These are phyloP conservation scores for Ectemnius cavifrons DNA, from an alignment of 2,888 invertebrate genomes.

Conservation along the genomic window DNA sequence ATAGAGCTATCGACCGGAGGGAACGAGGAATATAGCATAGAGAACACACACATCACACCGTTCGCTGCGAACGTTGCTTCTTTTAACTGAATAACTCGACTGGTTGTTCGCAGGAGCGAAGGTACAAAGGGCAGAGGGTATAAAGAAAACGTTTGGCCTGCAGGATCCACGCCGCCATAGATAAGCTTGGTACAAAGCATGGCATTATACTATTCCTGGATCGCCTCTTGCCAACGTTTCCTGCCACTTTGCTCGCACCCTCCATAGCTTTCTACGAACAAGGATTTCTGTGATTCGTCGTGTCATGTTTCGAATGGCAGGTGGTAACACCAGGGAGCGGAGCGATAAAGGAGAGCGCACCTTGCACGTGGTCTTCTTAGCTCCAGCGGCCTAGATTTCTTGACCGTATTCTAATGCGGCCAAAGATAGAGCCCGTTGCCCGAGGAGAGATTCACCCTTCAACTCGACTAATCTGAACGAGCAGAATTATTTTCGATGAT, in stretches of 20 bases:
- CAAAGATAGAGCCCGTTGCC: not conserved
- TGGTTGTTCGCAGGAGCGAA: not conserved
- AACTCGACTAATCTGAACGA: no score
- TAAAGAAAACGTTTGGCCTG: not conserved
- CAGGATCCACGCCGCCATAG: not conserved
- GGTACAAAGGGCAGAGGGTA: not conserved
- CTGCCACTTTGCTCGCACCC: not conserved
- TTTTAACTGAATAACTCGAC: not conserved
- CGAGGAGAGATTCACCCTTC: not conserved
- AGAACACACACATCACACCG: no score
- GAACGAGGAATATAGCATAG: not conserved
- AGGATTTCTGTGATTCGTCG: not conserved
- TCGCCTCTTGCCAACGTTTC: not conserved
- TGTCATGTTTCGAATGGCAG: not conserved
- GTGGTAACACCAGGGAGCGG: not conserved
- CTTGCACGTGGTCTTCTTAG: not conserved
- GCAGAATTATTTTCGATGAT: no score
- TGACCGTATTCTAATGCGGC: constrained; percentile 3
- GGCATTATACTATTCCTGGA: not conserved
- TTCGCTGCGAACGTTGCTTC: not conserved
- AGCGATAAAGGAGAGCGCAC: not conserved
- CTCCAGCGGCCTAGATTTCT: not conserved
- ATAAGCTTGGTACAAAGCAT: not conserved
- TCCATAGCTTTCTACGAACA: not conserved
- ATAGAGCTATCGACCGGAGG: not conserved